Conservation (phyloP, 2,888 invertebrate genomes). For the Caenorhabditis sp. region DNA sequence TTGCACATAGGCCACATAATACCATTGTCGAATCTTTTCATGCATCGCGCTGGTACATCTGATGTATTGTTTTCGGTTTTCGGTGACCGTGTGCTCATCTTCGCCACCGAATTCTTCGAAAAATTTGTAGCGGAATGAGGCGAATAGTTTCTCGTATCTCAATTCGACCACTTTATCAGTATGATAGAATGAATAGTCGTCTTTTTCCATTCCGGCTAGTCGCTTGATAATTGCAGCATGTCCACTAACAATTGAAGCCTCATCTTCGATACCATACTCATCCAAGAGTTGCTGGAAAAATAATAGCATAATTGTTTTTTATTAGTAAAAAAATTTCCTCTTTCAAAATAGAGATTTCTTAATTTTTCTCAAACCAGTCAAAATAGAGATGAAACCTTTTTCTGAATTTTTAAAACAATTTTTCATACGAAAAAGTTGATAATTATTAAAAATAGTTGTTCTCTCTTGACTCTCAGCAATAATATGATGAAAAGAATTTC, state of each 20-base stretch:
- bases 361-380: too few relatives aligned
- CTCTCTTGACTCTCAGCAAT: too few relatives aligned
- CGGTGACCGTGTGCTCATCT: conserved; percentile 23
- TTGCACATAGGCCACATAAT: conserved; percentile 48
- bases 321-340: too few relatives aligned
- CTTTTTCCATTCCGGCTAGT: conserved; percentile 58
- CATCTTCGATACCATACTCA: conserved; percentile 63
- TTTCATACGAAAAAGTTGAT: too few relatives aligned
- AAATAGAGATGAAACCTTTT: too few relatives aligned
- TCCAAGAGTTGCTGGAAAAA: conserved; percentile 53
- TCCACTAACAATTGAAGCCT: conserved; percentile 60
- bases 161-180: conserved; percentile 66
- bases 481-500: too few relatives aligned
- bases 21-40: conserved; percentile 46
- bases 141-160: conserved; percentile 54
- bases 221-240: conserved; percentile 46
- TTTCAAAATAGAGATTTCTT: too few relatives aligned
- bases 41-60: conserved; percentile 34
- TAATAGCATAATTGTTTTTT: conserved; percentile 13
- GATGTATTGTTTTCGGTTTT: conserved; percentile 20
- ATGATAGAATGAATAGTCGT: conserved; percentile 67
- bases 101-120: conserved; percentile 59
- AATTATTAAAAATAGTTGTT: too few relatives aligned
- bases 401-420: too few relatives aligned
- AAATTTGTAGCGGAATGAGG: conserved; percentile 52